Evolutionary conservation across 2,888 invertebrate genomes (phyloP).

Genomic region (Nephrotoma guestfalica): DNA sequence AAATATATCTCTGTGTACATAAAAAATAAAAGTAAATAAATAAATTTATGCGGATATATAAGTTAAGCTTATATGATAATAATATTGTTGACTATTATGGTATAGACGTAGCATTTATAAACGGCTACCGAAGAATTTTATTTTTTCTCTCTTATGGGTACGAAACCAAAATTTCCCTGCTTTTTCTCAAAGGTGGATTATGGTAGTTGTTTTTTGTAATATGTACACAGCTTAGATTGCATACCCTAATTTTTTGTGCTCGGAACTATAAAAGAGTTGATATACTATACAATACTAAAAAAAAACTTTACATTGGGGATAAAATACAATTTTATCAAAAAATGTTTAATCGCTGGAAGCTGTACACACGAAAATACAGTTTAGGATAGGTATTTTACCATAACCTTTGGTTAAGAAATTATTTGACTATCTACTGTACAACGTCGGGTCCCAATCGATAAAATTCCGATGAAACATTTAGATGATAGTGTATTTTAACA

Average conservation of each 20-base stretch:
- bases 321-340: not conserved
- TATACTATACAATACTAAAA: not conserved
- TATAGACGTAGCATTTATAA: not conserved
- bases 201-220: not conserved
- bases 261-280: not conserved
- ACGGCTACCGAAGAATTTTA: not conserved
- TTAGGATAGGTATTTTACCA: not conserved
- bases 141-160: not conserved
- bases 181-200: not conserved
- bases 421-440: no score
- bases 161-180: not conserved
- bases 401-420: no score
- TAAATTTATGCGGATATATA: not conserved
- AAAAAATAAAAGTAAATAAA: not conserved
- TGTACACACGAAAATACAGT: not conserved
- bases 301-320: not conserved
- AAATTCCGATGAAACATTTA: no score
- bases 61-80: not conserved
- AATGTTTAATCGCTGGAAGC: not conserved
- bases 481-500: no score
- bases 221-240: not conserved
- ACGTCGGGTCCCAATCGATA: no score
- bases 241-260: not conserved
- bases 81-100: not conserved
- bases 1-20: not conserved